These are phyloP conservation scores for Diprion similis DNA, from an alignment of 1,140 invertebrate genomes.

Conservation along the genomic window DNA sequence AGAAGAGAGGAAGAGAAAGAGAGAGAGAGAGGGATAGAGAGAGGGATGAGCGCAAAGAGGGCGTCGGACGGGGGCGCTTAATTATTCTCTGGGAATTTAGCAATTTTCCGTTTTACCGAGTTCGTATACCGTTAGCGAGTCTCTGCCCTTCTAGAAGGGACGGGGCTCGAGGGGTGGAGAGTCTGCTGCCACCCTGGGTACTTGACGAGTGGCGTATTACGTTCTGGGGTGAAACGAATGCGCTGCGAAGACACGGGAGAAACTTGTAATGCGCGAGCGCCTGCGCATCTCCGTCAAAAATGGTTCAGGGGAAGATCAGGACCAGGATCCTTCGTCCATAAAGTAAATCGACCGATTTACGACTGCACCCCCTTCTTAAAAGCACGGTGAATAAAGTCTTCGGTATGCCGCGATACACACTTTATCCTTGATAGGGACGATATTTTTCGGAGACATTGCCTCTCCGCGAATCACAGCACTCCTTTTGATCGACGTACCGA, in stretches of 20 bases:
- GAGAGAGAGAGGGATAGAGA: slow-evolving; percentile 1
- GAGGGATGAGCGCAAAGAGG: slow-evolving; percentile 13
- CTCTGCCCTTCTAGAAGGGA: not conserved
- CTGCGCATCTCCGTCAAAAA: not conserved
- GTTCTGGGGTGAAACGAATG: not conserved
- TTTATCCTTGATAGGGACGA: not conserved
- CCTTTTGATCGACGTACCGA: not conserved
- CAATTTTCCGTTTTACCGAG: slow-evolving; percentile 51
- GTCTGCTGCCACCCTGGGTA: not conserved
- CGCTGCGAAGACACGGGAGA: not conserved
- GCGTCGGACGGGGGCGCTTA: slow-evolving; percentile 35
- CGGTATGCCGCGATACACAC: slow-evolving; percentile 33
- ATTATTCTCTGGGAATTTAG: slow-evolving; percentile 48
- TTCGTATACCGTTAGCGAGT: slow-evolving; percentile 6
- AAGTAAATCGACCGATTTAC: slow-evolving; percentile 53
- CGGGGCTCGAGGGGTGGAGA: not conserved
- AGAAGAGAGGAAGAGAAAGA: slow-evolving; percentile 17
- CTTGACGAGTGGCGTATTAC: slow-evolving; percentile 10
- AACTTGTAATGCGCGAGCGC: not conserved
- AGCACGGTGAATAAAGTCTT: slow-evolving; percentile 42
- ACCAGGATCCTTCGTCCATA: slow-evolving; percentile 20
- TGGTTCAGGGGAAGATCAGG: not conserved
- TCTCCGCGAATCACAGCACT: not conserved
- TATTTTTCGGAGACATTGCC: not conserved
- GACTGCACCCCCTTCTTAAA: slow-evolving; percentile 15